A percentile compares a stretch with the other conserved stretches of the same genome.
Evolutionary conservation across 2,113 vertebrate genomes (phyloP).

Genomic region (Mungos mungo): DNA sequence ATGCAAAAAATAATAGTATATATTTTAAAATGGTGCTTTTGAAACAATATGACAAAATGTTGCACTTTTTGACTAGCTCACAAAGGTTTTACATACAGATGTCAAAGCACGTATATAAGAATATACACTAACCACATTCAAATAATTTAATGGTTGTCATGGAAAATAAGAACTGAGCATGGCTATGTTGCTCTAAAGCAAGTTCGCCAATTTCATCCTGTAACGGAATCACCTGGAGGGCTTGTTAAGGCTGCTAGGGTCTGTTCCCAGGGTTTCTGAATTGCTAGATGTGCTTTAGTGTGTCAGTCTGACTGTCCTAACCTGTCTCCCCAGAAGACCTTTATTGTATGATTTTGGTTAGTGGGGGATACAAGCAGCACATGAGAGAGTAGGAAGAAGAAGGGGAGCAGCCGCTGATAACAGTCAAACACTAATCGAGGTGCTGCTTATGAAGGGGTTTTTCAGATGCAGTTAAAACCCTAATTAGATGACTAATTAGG

Average conservation of each 20-base stretch:
- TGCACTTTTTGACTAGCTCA: background rate
- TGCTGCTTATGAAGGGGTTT: background rate
- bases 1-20: background rate
- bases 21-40: background rate
- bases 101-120: background rate
- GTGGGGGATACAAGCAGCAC: background rate
- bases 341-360: background rate
- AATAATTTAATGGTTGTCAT: background rate
- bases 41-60: background rate
- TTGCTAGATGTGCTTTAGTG: background rate
- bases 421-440: background rate
- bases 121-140: background rate
- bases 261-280: background rate
- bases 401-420: background rate
- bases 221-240: background rate
- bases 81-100: background rate
- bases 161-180: background rate
- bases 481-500: background rate
- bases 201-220: background rate
- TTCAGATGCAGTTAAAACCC: too few species aligned
- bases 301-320: background rate
- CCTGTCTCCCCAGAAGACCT: background rate
- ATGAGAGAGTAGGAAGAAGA: background rate
- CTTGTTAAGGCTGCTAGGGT: background rate
- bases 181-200: background rate